phyloP scores from a whole-genome alignment of 1,140 invertebrate genomes.

The Hylaeus volcanicus region DNA sequence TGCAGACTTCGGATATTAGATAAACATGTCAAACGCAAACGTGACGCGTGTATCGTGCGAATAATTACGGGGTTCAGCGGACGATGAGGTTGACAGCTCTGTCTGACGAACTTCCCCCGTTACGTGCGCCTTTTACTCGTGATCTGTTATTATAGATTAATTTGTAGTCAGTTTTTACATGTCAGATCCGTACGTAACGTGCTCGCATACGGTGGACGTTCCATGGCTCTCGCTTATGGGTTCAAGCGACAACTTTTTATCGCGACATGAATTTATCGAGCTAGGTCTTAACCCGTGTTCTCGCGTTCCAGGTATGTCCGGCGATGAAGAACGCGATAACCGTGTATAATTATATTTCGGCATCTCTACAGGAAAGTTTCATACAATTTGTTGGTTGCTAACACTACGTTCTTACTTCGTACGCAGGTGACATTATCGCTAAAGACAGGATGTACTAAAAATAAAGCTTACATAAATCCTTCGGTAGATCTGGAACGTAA shows the following conservation, averaged over 20 bases:
- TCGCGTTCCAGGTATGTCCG: slow-evolving; percentile 16
- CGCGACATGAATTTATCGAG: background rate
- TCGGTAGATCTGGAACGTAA: too few species aligned
- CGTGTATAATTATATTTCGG: slow-evolving; percentile 7
- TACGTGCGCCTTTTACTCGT: slow-evolving; percentile 44
- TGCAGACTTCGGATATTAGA: slow-evolving; percentile 27
- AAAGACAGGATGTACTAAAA: too few species aligned
- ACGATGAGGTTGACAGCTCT: slow-evolving; percentile 31
- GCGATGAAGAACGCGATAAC: slow-evolving; percentile 28
- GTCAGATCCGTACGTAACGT: background rate
- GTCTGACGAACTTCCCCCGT: slow-evolving; percentile 32
- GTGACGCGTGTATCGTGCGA: slow-evolving; percentile 40
- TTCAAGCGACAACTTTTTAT: slow-evolving; percentile 13
- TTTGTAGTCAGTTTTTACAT: slow-evolving; percentile 39
- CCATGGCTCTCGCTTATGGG: background rate
- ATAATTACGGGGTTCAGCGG: slow-evolving; percentile 50
- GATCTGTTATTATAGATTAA: slow-evolving; percentile 54
- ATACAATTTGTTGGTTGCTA: background rate
- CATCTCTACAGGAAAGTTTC: background rate
- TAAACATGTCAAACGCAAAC: slow-evolving; percentile 28
- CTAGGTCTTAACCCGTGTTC: slow-evolving; percentile 3
- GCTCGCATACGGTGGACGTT: background rate
- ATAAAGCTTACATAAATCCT: too few species aligned
- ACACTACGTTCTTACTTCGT: too few species aligned
- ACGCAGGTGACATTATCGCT: background rate